These are phyloP conservation scores for Charina bottae DNA, from an alignment of 2,113 vertebrate species.

Conservation along the genomic window DNA sequence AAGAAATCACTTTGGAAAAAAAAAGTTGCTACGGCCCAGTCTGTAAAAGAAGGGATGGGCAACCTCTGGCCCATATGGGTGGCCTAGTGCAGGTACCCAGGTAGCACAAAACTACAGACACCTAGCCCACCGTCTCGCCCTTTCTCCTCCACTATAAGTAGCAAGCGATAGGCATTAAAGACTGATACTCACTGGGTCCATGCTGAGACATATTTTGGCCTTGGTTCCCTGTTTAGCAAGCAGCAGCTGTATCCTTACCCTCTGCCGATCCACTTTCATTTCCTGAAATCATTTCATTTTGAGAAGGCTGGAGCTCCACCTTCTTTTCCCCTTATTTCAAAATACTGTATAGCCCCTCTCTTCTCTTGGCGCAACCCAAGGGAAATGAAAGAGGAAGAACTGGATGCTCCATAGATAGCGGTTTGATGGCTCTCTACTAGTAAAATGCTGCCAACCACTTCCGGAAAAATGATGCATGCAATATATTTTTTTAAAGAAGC, in stretches of 20 bases:
- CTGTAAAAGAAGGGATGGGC: background rate
- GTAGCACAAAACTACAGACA: background rate
- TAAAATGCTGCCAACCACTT: background rate
- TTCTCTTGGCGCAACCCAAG: background rate
- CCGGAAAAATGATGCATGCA: background rate
- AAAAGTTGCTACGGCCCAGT: background rate
- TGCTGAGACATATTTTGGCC: slow-evolving; percentile 36
- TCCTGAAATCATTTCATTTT: background rate
- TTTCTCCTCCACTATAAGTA: background rate
- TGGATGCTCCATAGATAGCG: background rate
- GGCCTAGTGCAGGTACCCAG: background rate
- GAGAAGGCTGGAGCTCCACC: background rate
- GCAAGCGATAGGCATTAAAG: background rate
- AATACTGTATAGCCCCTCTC: background rate
- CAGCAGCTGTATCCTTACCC: background rate
- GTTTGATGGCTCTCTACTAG: background rate
- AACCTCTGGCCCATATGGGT: background rate
- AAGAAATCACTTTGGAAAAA: background rate
- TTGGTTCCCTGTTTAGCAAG: background rate
- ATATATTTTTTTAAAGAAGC: background rate
- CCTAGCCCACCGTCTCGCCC: background rate
- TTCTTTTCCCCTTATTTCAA: background rate
- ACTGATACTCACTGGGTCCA: slow-evolving; percentile 46
- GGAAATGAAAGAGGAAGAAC: background rate
- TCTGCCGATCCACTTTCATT: background rate